phyloP scores from a whole-genome alignment of 2,113 vertebrate species.

The Chionomys nivalis region DNA sequence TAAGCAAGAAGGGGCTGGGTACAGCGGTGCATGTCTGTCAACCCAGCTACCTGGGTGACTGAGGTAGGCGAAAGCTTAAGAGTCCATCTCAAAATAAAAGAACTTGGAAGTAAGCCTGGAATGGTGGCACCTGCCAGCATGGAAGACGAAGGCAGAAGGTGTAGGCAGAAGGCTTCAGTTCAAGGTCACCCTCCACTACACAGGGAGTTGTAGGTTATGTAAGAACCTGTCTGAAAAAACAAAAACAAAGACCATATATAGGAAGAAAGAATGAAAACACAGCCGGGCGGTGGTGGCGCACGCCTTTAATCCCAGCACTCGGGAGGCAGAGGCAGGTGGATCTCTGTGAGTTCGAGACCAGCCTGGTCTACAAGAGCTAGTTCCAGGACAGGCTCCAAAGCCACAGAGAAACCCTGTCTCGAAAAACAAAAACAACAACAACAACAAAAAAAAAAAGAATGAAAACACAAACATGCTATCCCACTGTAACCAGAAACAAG shows the following conservation, averaged over 20 bases:
- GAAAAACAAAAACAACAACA: too few relatives aligned
- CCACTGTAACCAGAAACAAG: background rate
- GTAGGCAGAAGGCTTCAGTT: background rate
- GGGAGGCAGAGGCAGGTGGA: too few relatives aligned
- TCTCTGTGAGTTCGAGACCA: too few relatives aligned
- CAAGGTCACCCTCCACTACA: background rate
- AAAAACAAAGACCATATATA: background rate
- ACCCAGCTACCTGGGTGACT: background rate
- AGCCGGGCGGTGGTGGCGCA: too few relatives aligned
- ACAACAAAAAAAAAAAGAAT: too few relatives aligned
- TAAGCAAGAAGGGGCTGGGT: background rate
- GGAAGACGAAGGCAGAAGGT: background rate
- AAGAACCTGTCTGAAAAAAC: background rate
- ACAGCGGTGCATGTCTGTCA: background rate
- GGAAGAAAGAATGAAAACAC: background rate
- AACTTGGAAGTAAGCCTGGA: background rate
- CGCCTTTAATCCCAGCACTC: too few relatives aligned
- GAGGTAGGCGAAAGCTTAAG: background rate
- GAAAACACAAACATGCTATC: background rate
- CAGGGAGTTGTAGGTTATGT: background rate
- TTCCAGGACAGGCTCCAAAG: too few relatives aligned
- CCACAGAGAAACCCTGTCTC: too few relatives aligned
- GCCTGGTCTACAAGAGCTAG: too few relatives aligned
- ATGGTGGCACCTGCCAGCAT: background rate
- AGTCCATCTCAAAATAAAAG: background rate